phyloP scores from a whole-genome alignment of 2,113 vertebrate genomes.

The Hystrix brachyura region DNA sequence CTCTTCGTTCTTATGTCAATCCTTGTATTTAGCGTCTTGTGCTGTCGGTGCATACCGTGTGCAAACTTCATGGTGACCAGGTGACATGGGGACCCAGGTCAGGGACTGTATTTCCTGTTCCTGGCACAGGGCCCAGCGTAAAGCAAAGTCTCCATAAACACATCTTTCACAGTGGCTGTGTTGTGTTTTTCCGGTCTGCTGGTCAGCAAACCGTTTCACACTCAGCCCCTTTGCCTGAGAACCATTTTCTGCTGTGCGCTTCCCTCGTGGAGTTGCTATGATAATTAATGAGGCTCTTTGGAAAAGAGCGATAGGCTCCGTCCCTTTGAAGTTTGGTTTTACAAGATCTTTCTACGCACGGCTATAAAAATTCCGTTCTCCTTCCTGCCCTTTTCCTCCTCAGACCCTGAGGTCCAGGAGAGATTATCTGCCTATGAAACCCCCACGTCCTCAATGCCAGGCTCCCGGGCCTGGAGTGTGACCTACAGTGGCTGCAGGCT shows the following conservation, averaged over 20 bases:
- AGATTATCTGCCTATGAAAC: conserved; percentile 61
- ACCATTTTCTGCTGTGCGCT: not conserved
- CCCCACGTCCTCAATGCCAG: conserved; percentile 58
- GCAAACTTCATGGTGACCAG: not conserved
- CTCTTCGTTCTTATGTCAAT: not conserved
- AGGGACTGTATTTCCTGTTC: not conserved
- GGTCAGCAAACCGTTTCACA: conserved; percentile 36
- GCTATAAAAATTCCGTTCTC: conserved; percentile 78
- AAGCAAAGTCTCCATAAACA: not conserved
- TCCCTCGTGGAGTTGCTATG: conserved; percentile 48
- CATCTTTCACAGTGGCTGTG: not conserved
- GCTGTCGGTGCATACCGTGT: not conserved
- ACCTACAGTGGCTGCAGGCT: not conserved
- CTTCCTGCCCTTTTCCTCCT: conserved; percentile 71
- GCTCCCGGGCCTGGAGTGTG: not conserved
- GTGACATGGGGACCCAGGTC: not conserved
- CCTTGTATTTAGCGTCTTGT: not conserved
- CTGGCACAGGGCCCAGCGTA: not conserved
- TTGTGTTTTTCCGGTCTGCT: conserved; percentile 11
- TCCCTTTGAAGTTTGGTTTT: conserved; percentile 78
- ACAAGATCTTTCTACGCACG: conserved; percentile 74
- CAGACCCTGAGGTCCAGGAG: conserved; percentile 63
- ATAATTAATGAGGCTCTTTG: conserved; percentile 67
- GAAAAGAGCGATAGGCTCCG: conserved; percentile 56
- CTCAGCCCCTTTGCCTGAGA: conserved; percentile 45